Evolutionary conservation across 1,140 invertebrate species (phyloP).

Genomic region (Drosophila bipectinata): DNA sequence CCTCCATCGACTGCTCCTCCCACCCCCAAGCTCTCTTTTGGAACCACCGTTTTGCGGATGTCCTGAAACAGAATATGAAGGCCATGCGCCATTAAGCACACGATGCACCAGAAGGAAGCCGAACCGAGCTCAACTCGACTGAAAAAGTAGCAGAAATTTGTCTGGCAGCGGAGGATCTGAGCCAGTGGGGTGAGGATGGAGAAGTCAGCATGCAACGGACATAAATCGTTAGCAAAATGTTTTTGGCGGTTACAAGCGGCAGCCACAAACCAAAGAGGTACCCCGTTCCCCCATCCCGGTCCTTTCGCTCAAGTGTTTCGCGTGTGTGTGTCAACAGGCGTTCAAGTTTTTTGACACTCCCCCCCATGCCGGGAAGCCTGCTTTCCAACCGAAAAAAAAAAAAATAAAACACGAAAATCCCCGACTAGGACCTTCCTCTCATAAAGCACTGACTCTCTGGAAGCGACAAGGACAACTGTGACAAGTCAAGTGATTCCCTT

Average conservation of each 20-base stretch:
- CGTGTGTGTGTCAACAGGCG: constrained; percentile 71
- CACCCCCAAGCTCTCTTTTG: neutral
- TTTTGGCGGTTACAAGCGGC: constrained; percentile 76
- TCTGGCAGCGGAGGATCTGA: constrained; percentile 30
- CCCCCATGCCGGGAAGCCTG: neutral
- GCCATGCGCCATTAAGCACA: constrained; percentile 59
- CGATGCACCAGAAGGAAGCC: constrained; percentile 22
- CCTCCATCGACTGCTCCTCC: constrained; percentile 31
- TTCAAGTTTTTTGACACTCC: constrained; percentile 71
- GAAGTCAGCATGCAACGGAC: constrained; percentile 69
- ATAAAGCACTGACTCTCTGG: constrained; percentile 51
- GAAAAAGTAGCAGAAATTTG: constrained; percentile 74
- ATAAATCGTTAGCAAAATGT: constrained; percentile 80
- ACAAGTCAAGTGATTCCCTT: constrained; percentile 68
- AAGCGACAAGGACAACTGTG: constrained; percentile 68
- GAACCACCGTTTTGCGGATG: constrained; percentile 4
- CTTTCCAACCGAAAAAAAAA: neutral
- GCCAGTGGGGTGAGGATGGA: neutral
- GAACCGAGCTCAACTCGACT: constrained; percentile 15
- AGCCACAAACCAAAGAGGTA: constrained; percentile 34
- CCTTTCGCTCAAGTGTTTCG: constrained; percentile 47
- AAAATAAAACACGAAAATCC: neutral
- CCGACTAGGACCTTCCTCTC: constrained; percentile 3
- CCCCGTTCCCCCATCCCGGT: neutral
- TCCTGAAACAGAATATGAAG: constrained; percentile 54